These are phyloP conservation scores for Cranoglanis bouderius DNA, from an alignment of 2,113 vertebrate genomes.

Conservation along the genomic window DNA sequence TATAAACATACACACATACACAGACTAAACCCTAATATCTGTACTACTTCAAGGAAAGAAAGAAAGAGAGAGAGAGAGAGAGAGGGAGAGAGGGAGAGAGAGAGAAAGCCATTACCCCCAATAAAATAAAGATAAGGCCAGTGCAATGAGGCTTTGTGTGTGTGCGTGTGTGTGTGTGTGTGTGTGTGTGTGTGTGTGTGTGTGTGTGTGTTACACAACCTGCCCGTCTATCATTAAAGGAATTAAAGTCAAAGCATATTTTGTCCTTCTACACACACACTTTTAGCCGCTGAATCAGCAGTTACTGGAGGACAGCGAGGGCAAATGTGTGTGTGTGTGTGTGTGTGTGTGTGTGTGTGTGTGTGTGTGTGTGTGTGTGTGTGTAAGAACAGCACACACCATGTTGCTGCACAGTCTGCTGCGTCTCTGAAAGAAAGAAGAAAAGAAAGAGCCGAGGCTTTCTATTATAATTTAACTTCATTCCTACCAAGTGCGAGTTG, in stretches of 20 bases:
- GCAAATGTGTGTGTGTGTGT: not conserved
- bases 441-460: not conserved
- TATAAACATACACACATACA: not conserved
- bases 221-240: not conserved
- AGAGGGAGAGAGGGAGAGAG: not conserved
- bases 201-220: not conserved
- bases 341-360: not conserved
- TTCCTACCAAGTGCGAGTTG: not conserved
- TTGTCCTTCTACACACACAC: slow-evolving; percentile 4
- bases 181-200: slow-evolving; percentile 2
- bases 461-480: not conserved
- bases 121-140: not conserved
- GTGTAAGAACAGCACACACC: not conserved
- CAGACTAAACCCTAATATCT: not conserved
- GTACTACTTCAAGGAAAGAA: not conserved
- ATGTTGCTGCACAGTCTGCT: not conserved
- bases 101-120: not conserved
- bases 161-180: not conserved
- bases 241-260: slow-evolving; percentile 2
- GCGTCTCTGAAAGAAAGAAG: not conserved
- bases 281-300: not conserved
- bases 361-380: not conserved
- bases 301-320: not conserved
- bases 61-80: not conserved
- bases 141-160: not conserved